A percentile compares a stretch with the other conserved stretches of the same genome.
phyloP scores from a whole-genome alignment of 2,797 vertebrate species.

The Eremophila alpestris region DNA sequence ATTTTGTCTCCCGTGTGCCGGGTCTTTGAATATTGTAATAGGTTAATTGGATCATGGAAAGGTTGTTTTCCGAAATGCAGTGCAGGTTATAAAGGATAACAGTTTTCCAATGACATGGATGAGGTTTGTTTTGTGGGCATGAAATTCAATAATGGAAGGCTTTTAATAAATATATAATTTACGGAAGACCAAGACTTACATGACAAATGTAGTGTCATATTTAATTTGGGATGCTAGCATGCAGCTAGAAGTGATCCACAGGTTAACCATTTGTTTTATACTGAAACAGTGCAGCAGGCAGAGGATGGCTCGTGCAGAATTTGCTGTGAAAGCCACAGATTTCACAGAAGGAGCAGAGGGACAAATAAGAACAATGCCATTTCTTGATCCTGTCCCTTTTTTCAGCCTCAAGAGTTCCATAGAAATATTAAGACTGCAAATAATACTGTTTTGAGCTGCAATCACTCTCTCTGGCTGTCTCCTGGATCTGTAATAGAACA shows the following conservation, averaged over 20 bases:
- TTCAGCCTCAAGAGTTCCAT: slow-evolving; percentile 26
- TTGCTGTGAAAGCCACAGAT: neutral
- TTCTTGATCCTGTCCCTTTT: slow-evolving; percentile 3
- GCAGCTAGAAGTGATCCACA: slow-evolving; percentile 50
- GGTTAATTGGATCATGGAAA: slow-evolving; percentile 68
- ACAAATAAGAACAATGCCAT: neutral
- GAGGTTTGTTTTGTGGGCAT: slow-evolving; percentile 61
- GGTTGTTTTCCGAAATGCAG: slow-evolving; percentile 45
- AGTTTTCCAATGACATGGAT: slow-evolving; percentile 58
- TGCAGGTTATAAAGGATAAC: slow-evolving; percentile 46
- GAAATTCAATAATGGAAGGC: slow-evolving; percentile 66
- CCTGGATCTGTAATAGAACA: neutral
- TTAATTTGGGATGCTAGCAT: slow-evolving; percentile 65
- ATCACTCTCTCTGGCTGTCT: slow-evolving; percentile 31
- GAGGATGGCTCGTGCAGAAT: neutral
- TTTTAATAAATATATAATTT: slow-evolving; percentile 73
- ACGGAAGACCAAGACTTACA: slow-evolving; percentile 45
- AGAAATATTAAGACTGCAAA: slow-evolving; percentile 50
- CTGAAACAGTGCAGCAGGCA: neutral
- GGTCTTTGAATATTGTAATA: slow-evolving; percentile 69
- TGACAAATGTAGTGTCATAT: slow-evolving; percentile 67
- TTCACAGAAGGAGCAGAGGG: neutral
- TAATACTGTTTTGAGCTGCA: slow-evolving; percentile 26
- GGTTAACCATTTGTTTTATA: slow-evolving; percentile 54
- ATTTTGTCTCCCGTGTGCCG: slow-evolving; percentile 36